Conservation (phyloP, 2,888 invertebrate genomes). For the Morinoia aosen region DNA sequence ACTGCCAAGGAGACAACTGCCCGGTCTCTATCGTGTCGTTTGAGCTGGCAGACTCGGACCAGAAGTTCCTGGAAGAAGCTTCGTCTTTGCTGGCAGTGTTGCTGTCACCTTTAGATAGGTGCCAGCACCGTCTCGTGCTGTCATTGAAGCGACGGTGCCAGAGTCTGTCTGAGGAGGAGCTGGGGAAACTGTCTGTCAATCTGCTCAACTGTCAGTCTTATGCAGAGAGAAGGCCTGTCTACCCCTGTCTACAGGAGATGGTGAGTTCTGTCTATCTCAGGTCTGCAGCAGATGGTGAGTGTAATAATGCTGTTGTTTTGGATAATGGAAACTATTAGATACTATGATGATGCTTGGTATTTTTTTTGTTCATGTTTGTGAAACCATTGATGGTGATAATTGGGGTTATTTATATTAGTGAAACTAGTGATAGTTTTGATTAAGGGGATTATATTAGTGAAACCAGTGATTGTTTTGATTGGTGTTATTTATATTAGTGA, state of each 20-base stretch:
- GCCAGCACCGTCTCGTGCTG: slow-evolving; percentile 75
- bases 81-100: slow-evolving; percentile 25
- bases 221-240: slow-evolving; percentile 77
- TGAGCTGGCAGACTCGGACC: background rate
- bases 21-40: background rate
- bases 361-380: no score
- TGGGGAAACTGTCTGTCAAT: slow-evolving; percentile 79
- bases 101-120: slow-evolving; percentile 2
- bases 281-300: no score
- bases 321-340: no score
- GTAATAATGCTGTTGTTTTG: no score
- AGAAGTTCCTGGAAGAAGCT: slow-evolving; percentile 48
- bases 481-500: no score
- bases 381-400: no score
- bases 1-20: background rate
- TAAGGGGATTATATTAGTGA: no score
- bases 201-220: slow-evolving; percentile 80
- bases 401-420: no score
- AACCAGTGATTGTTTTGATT: no score
- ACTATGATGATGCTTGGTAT: no score
- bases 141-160: slow-evolving; percentile 77
- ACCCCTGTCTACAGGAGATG: slow-evolving; percentile 78
- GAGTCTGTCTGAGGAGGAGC: slow-evolving; percentile 77
- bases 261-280: no score
- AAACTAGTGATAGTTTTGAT: no score